phyloP scores from a whole-genome alignment of 2,888 invertebrate species.

The Gerris lacustris region DNA sequence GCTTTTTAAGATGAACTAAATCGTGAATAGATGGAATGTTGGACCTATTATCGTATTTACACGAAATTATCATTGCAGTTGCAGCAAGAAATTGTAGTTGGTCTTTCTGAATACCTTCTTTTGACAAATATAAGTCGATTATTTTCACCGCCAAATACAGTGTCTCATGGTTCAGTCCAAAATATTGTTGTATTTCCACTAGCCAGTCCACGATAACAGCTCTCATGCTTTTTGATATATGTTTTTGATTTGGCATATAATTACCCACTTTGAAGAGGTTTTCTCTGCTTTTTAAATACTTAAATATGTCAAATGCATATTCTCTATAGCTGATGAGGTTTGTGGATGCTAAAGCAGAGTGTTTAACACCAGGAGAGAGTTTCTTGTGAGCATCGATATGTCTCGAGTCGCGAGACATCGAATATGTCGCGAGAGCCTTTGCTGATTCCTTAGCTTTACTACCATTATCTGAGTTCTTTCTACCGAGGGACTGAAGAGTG shows the following conservation, averaged over 20 bases:
- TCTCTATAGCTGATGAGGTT: slow-evolving; percentile 77
- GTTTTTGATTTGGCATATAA: slow-evolving; percentile 68
- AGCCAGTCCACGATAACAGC: slow-evolving; percentile 95
- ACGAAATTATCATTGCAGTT: slow-evolving; percentile 84
- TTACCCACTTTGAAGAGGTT: slow-evolving; percentile 57
- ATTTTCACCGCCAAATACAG: slow-evolving; percentile 92
- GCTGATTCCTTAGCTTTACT: not conserved
- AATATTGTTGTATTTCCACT: slow-evolving; percentile 94
- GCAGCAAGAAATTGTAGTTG: slow-evolving; percentile 84
- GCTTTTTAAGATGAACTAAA: slow-evolving; percentile 93
- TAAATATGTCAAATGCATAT: slow-evolving; percentile 90
- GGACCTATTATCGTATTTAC: slow-evolving; percentile 85
- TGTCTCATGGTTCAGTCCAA: slow-evolving; percentile 97
- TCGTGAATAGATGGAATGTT: slow-evolving; percentile 91
- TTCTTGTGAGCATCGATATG: slow-evolving; percentile 13
- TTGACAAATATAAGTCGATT: slow-evolving; percentile 74
- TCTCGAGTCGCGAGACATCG: too few relatives aligned
- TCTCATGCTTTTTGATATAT: slow-evolving; percentile 68
- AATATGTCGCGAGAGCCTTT: not conserved
- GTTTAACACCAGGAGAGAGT: slow-evolving; percentile 54
- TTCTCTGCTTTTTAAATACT: slow-evolving; percentile 80
- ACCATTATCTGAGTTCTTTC: slow-evolving; percentile 18
- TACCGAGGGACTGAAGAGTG: not conserved
- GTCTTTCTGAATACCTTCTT: slow-evolving; percentile 56
- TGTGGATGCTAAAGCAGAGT: slow-evolving; percentile 75